A percentile compares a stretch with the other conserved stretches of the same genome.
These are phyloP conservation scores for Botia almorhae DNA, from an alignment of 2,797 vertebrate species.

Conservation along the genomic window DNA sequence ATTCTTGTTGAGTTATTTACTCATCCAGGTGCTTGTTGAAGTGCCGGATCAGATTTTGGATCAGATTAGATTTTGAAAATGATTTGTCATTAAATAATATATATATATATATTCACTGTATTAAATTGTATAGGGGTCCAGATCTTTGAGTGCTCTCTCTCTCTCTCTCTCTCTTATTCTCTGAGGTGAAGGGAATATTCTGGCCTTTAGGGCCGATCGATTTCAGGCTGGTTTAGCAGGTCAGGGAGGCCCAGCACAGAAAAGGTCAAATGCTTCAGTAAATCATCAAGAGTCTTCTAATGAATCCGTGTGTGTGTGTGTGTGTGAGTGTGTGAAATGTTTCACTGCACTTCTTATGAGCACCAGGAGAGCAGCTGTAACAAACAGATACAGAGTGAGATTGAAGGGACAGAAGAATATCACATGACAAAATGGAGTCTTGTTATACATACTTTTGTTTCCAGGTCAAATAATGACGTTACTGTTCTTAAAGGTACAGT, in stretches of 20 bases:
- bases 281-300: conserved; percentile 58
- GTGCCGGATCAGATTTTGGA: too few relatives aligned
- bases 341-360: conserved; percentile 7
- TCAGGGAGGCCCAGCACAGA: conserved; percentile 31
- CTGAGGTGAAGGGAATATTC: conserved; percentile 45
- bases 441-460: not conserved
- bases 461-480: not conserved
- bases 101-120: too few relatives aligned
- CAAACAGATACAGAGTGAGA: not conserved
- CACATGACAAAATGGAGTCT: not conserved
- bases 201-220: conserved; percentile 60
- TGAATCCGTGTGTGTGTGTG: conserved; percentile 30
- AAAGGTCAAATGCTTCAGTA: conserved; percentile 59
- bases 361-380: not conserved
- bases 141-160: conserved; percentile 3
- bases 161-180: not conserved
- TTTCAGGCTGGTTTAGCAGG: conserved; percentile 39
- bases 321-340: not conserved
- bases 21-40: too few relatives aligned
- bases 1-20: too few relatives aligned
- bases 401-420: not conserved
- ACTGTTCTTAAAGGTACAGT: too few relatives aligned
- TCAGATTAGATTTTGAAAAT: too few relatives aligned
- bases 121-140: not conserved
- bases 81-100: too few relatives aligned